Evolutionary conservation across 2,888 invertebrate genomes (phyloP), one percentile per base, ranked within the genome.

Genomic region (Uropetala carovei): DNA sequence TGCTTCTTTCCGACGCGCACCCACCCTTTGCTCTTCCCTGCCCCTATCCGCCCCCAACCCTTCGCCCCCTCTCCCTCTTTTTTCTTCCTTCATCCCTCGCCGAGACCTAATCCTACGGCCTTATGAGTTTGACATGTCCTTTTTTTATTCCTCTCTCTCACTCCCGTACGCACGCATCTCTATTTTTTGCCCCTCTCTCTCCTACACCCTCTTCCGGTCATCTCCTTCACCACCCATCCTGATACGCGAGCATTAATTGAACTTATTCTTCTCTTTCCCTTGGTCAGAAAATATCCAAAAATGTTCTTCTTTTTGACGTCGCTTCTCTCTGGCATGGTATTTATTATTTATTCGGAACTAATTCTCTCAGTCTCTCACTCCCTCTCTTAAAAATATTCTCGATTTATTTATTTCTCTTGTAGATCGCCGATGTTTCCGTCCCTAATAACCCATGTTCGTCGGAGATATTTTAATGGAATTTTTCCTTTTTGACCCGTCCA

Each of bases 71-170:
- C 81, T 0, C 83, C 60, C 16, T 30, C 30, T 16, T 64, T 43
- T 60, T 89, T 64, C 64, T 68, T 64, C 89, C 89, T 89, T 89
- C 89, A 89, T 89, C 89, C 68, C 89, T 64, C 89, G 60, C 89
- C 89, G 89, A 64, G 30, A 64, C 64, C 89, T 89, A 89, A 89
- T 89, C 89, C 89, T 89, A 89, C 89, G 89, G 89, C 60, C 89
- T 64, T 89, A 64, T 89, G 89, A 89, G 89, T 89, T 89, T 89
- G 89, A 89, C 89, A 89, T 89, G 89, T 68, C 89, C 89, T 89
- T 89, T 89, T 86, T 89, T 89, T 89, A 89, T 89, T 89, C 89
- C 43, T 89, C 57, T n/a, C 64, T 59, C 59, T 56, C n/a, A 16
- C 56, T 57, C 16, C 83, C 83, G 43, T 43, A 22, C 16, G 11